A percentile compares a stretch with the other conserved stretches of the same genome.
Evolutionary conservation across 1,140 invertebrate genomes (phyloP).

Genomic region (Steinernema feltiae): DNA sequence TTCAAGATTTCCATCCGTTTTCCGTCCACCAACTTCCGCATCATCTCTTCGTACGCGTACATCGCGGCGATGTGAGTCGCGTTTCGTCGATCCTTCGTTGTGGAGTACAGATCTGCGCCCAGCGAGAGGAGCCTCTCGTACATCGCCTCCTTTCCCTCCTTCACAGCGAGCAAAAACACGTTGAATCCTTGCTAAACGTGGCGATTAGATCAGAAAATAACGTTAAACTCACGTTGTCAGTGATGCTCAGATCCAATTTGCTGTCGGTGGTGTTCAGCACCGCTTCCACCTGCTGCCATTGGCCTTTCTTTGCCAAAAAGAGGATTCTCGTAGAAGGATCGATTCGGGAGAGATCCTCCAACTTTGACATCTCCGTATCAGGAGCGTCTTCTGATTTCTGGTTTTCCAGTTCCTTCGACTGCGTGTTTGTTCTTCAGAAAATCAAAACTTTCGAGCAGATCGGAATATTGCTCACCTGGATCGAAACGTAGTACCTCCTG

Average conservation of each 20-base stretch:
- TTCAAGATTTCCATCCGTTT: conserved; percentile 37
- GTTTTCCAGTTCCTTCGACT: not conserved
- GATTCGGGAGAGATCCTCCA: conserved; percentile 32
- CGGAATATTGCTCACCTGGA: too few species aligned
- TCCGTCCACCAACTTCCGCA: conserved; percentile 31
- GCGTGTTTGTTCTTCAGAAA: too few species aligned
- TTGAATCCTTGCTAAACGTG: conserved; percentile 49
- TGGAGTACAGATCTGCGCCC: conserved; percentile 48
- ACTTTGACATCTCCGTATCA: conserved; percentile 16
- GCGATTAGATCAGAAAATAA: not conserved
- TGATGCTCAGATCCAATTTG: not conserved
- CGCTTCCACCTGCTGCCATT: conserved; percentile 45
- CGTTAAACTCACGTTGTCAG: not conserved
- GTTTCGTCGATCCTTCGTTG: conserved; percentile 50
- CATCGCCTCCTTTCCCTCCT: conserved; percentile 40
- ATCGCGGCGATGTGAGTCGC: conserved; percentile 49
- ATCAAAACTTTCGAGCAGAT: too few species aligned
- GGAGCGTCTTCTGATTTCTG: conserved; percentile 24
- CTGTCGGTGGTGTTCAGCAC: conserved; percentile 29
- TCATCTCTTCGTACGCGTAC: conserved; percentile 46
- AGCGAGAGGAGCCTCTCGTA: conserved; percentile 40
- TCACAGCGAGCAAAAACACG: conserved; percentile 48
- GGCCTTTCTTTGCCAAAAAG: conserved; percentile 44
- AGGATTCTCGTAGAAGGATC: conserved; percentile 42
- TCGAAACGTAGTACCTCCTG: too few species aligned